A percentile compares a stretch with the other conserved stretches of the same genome.
phyloP scores from a whole-genome alignment of 2,113 vertebrate species.

The Platysternon megacephalum region DNA sequence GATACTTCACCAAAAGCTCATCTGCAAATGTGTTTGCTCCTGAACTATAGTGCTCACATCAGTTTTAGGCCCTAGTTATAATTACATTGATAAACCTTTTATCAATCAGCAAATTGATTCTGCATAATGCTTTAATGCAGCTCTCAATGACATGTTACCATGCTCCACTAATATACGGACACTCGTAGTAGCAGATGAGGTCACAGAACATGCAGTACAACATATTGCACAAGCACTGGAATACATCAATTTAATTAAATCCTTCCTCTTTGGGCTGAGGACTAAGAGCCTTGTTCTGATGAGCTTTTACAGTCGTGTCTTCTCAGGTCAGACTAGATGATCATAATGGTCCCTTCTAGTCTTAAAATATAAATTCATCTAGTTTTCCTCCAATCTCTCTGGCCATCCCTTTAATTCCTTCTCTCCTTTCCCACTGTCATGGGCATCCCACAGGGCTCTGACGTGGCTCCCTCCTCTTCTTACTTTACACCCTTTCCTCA shows the following conservation, averaged over 20 bases:
- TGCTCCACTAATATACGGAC: conserved; percentile 19
- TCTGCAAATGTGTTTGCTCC: conserved; percentile 37
- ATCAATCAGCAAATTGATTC: background rate
- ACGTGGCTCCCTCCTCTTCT: background rate
- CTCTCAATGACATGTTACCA: conserved; percentile 46
- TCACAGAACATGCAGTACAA: background rate
- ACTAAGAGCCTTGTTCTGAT: conserved; percentile 20
- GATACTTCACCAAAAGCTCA: background rate
- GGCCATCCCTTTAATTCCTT: fast-evolving
- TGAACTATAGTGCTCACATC: conserved; percentile 39
- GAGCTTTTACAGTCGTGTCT: conserved; percentile 10
- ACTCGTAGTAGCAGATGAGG: background rate
- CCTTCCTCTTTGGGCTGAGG: conserved; percentile 30
- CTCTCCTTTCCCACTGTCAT: fast-evolving
- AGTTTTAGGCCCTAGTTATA: background rate
- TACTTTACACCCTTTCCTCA: fast-evolving
- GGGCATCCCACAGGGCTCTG: background rate
- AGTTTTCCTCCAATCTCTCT: background rate
- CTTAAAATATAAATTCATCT: background rate
- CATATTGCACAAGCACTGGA: background rate
- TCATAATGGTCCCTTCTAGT: background rate
- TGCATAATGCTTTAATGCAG: background rate
- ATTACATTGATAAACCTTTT: conserved; percentile 34
- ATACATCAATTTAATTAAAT: conserved; percentile 43
- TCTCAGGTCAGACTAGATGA: background rate